Percentiles rank a stretch among this genome's conserved stretches.
Evolutionary conservation across 2,113 vertebrate genomes (phyloP).

Genomic region (Maccullochella peelii): DNA sequence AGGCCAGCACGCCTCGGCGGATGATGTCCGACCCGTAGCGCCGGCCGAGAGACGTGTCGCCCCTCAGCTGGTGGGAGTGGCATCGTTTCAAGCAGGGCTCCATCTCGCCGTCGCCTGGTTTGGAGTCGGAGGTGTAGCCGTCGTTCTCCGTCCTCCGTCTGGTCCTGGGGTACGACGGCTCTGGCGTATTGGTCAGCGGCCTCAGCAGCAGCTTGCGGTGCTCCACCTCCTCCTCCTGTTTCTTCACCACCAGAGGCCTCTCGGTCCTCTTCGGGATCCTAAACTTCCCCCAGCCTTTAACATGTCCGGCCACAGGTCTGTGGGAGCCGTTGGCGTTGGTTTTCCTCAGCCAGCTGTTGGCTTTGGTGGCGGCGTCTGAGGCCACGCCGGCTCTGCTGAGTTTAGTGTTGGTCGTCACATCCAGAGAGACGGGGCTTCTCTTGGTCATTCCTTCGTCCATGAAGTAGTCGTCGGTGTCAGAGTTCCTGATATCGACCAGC

Average conservation of each 20-base stretch:
- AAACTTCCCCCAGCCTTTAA: conserved; percentile 95
- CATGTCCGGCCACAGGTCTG: conserved; percentile 80
- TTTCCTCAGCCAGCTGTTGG: conserved; percentile 86
- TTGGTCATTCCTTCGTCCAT: conserved; percentile 9
- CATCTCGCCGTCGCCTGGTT: conserved; percentile 86
- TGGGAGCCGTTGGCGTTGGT: conserved; percentile 76
- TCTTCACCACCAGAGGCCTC: conserved; percentile 75
- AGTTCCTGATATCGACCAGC: conserved; percentile 72
- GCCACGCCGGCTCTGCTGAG: neutral
- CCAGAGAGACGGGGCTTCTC: conserved; percentile 15
- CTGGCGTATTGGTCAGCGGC: conserved; percentile 62
- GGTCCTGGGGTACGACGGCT: conserved; percentile 76
- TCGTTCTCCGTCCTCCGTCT: conserved; percentile 86
- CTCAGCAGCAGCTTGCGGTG: conserved; percentile 67
- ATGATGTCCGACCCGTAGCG: conserved; percentile 91
- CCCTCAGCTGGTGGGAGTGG: conserved; percentile 86
- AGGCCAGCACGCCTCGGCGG: conserved; percentile 92
- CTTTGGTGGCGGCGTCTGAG: conserved; percentile 74
- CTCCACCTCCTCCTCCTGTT: conserved; percentile 59
- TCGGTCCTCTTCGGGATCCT: conserved; percentile 95
- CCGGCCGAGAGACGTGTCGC: conserved; percentile 84
- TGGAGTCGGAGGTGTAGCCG: conserved; percentile 84
- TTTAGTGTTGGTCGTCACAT: conserved; percentile 27
- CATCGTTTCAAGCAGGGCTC: conserved; percentile 89
- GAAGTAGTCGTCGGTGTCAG: conserved; percentile 57